These are phyloP conservation scores for Liparis tanakae DNA, from an alignment of 2,797 vertebrate species.

Conservation along the genomic window DNA sequence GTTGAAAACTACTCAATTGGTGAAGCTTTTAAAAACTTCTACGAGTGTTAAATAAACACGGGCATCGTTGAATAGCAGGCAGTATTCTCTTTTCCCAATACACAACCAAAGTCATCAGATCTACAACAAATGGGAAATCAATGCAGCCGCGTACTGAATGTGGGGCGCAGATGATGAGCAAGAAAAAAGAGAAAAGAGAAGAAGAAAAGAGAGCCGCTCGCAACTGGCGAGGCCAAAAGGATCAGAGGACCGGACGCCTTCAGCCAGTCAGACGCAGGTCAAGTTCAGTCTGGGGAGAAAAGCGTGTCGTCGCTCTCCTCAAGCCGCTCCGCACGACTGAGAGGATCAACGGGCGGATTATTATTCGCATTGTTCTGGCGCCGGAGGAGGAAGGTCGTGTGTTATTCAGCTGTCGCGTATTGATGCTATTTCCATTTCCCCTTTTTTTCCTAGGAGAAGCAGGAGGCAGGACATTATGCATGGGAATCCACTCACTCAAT, in stretches of 20 bases:
- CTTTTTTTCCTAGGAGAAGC: constrained; percentile 86
- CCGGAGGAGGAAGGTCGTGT: constrained; percentile 7
- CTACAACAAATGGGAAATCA: background rate
- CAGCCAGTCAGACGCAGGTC: constrained; percentile 56
- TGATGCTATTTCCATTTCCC: background rate
- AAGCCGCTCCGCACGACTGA: constrained; percentile 43
- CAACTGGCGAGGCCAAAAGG: constrained; percentile 2
- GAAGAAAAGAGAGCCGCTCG: constrained; percentile 6
- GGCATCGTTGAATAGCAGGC: background rate
- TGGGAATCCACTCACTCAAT: constrained; percentile 96
- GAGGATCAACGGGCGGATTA: constrained; percentile 59
- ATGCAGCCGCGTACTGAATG: background rate
- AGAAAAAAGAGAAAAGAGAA: background rate
- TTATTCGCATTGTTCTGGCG: constrained; percentile 50
- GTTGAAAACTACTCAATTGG: too few relatives aligned
- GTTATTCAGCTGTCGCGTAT: constrained; percentile 7
- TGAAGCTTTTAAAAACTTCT: background rate
- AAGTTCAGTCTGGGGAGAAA: constrained; percentile 59
- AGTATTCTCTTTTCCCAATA: background rate
- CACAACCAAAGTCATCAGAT: background rate
- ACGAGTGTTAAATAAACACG: constrained; percentile 18
- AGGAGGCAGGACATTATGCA: constrained; percentile 96
- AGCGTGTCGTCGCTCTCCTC: constrained; percentile 46
- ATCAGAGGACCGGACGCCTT: constrained; percentile 33
- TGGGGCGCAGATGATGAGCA: constrained; percentile 10